Conservation (phyloP, 2,113 vertebrate genomes). For the Microtus pennsylvanicus region DNA sequence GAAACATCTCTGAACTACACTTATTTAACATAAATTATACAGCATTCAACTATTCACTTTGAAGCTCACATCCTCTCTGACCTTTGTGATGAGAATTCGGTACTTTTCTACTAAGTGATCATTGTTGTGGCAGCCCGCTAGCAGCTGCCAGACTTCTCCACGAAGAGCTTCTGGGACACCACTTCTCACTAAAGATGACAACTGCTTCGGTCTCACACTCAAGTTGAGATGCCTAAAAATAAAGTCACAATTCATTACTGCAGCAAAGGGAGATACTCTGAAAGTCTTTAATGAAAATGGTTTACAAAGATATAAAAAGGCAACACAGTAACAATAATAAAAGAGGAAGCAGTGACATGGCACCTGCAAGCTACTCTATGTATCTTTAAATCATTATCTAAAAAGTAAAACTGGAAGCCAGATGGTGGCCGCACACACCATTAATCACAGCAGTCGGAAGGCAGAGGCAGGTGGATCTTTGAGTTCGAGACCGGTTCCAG, state of each 20-base stretch:
- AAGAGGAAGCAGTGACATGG: not conserved
- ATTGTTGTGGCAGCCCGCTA: conserved; percentile 98
- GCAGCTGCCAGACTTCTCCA: conserved; percentile 98
- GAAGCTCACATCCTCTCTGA: conserved; percentile 76
- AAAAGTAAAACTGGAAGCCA: not conserved
- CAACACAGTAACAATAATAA: conserved; percentile 4
- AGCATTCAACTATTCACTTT: not conserved
- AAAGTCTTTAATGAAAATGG: conserved; percentile 49
- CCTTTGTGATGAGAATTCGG: conserved; percentile 99
- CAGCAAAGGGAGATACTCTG: conserved; percentile 13
- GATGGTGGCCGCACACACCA: not conserved
- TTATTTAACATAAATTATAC: conserved; percentile 33
- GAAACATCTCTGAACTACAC: conserved; percentile 2
- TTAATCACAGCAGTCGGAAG: not conserved
- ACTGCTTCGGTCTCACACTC: conserved; percentile 94
- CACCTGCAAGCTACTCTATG: not conserved
- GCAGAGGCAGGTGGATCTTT: not conserved
- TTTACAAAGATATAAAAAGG: conserved; percentile 39
- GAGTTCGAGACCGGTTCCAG: not conserved
- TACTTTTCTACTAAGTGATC: conserved; percentile 99
- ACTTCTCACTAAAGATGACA: conserved; percentile 94
- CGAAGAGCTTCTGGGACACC: conserved; percentile 97
- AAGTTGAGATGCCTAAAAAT: conserved; percentile 95
- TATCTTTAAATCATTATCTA: conserved; percentile 43
- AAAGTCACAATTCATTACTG: conserved; percentile 54